These are phyloP conservation scores for Erinaceus europaeus DNA, from an alignment of 2,113 vertebrate species.

Conservation along the genomic window DNA sequence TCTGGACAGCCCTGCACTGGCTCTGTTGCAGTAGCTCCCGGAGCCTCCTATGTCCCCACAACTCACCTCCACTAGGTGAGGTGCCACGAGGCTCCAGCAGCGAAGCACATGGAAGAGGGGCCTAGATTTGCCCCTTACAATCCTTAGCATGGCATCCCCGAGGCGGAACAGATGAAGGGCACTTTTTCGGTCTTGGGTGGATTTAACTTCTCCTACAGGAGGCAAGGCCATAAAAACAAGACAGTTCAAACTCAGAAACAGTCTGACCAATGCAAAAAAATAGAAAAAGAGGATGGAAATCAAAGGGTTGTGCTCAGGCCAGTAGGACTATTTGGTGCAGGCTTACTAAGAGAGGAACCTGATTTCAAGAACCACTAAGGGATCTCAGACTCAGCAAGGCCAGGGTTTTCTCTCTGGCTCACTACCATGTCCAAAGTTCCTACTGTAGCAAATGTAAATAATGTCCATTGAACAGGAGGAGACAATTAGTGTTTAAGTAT, in stretches of 20 bases:
- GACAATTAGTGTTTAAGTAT: rapidly evolving
- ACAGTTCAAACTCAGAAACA: neutral
- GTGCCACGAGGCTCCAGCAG: slow-evolving; percentile 96
- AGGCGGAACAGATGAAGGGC: slow-evolving; percentile 95
- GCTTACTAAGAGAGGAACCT: neutral
- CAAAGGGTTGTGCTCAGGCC: neutral
- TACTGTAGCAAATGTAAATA: rapidly evolving
- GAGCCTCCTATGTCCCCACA: rapidly evolving
- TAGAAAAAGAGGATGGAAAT: neutral
- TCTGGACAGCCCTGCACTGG: rapidly evolving
- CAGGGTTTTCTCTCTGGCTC: neutral
- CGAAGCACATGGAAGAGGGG: slow-evolving; percentile 94
- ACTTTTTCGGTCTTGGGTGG: slow-evolving; percentile 89
- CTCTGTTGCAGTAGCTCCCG: neutral
- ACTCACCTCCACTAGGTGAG: slow-evolving; percentile 95
- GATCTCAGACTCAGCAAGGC: neutral
- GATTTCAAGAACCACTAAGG: neutral
- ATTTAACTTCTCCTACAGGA: slow-evolving; percentile 91
- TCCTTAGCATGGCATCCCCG: slow-evolving; percentile 95
- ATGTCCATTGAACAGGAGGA: neutral
- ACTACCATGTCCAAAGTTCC: rapidly evolving
- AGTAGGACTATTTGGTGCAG: rapidly evolving
- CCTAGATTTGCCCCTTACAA: slow-evolving; percentile 89
- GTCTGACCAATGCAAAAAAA: neutral
- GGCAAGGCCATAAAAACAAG: neutral